phyloP scores from a whole-genome alignment of 2,113 vertebrate genomes.

The Excalfactoria chinensis region DNA sequence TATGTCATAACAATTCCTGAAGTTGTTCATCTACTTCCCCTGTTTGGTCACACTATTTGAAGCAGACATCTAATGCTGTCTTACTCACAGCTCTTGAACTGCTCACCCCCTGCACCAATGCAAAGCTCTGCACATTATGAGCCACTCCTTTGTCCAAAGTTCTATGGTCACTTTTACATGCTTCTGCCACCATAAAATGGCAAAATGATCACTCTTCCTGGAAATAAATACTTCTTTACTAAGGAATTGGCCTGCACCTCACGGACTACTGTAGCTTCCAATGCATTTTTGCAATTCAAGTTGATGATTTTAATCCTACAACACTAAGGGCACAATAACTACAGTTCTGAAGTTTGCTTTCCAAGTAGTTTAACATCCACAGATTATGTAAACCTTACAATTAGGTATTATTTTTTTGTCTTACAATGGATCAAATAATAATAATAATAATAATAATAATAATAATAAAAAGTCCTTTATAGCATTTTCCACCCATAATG shows the following conservation, averaged over 20 bases:
- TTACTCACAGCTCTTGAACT: background rate
- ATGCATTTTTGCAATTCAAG: background rate
- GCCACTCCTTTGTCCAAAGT: background rate
- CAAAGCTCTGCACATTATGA: background rate
- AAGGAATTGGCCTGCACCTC: background rate
- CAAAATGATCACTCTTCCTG: background rate
- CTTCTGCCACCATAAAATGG: background rate
- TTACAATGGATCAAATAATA: background rate
- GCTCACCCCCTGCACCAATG: background rate
- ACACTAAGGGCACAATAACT: background rate
- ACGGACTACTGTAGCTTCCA: background rate
- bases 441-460: background rate
- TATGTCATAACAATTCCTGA: background rate
- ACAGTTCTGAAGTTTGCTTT: background rate
- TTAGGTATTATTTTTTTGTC: background rate
- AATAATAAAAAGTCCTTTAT: background rate
- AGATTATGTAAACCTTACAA: background rate
- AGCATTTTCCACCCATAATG: background rate
- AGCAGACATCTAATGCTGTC: background rate
- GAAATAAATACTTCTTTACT: background rate
- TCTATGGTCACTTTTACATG: background rate
- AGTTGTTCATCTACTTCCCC: background rate
- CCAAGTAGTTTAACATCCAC: background rate
- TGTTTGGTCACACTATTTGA: background rate
- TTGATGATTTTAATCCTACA: background rate